Evolutionary conservation across 2,888 invertebrate species (phyloP).

Genomic region (Hypena proboscidalis): DNA sequence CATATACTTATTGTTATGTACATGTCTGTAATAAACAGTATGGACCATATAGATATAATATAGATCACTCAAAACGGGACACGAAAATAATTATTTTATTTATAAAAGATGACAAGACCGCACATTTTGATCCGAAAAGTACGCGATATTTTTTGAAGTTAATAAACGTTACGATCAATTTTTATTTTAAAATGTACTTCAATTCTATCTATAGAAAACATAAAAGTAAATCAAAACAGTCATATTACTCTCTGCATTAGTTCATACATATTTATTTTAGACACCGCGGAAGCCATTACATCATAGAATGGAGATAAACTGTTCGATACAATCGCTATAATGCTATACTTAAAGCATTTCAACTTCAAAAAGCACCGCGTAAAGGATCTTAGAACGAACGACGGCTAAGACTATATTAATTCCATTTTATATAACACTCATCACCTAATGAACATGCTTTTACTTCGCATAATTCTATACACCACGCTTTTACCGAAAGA

Average conservation of each 20-base stretch:
- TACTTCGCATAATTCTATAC: constrained; percentile 65
- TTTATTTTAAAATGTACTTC: constrained; percentile 1
- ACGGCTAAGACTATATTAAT: constrained; percentile 69
- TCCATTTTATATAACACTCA: constrained; percentile 73
- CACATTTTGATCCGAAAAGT: constrained; percentile 30
- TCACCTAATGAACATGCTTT: constrained; percentile 71
- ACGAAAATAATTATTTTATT: constrained; percentile 51
- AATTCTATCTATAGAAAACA: constrained; percentile 4
- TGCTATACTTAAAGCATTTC: constrained; percentile 21
- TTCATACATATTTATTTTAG: constrained; percentile 16
- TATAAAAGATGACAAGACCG: constrained; percentile 67
- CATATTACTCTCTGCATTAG: constrained; percentile 21
- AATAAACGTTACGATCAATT: constrained; percentile 1
- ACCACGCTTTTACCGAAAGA: constrained; percentile 65
- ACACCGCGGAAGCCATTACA: constrained; percentile 30
- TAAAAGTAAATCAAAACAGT: constrained; percentile 21
- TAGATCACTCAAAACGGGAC: constrained; percentile 68
- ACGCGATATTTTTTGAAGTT: constrained; percentile 40
- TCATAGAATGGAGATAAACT: constrained; percentile 22
- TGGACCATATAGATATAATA: constrained; percentile 65
- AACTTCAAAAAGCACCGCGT: constrained; percentile 41
- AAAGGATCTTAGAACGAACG: constrained; percentile 53
- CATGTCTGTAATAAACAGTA: constrained; percentile 58
- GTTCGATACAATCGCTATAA: constrained; percentile 19
- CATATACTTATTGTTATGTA: constrained; percentile 65